Evolutionary conservation across 2,888 invertebrate genomes (phyloP), one percentile per base, ranked within the genome.

Genomic region (Callyntrura sp.): DNA sequence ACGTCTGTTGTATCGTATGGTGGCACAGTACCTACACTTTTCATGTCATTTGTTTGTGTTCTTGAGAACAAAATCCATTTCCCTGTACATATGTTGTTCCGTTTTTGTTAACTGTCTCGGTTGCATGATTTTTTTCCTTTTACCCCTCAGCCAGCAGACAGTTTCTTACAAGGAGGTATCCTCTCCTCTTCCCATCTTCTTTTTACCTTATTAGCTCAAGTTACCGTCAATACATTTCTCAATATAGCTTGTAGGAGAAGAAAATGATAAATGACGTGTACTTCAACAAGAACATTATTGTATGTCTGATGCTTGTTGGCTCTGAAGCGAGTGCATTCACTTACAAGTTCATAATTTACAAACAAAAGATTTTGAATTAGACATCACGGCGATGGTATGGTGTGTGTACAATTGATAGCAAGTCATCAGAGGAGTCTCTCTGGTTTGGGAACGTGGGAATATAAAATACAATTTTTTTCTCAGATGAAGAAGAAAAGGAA

Each of bases 371-470:
- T 28, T 23, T 4, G 6, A 76, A 45, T 68, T 20, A 60, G 60
- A 17, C 60, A 25, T n/a, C n/a, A 25, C 6, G 5, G n/a, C 17
- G 20, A n/a, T 35, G 35, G 35, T 20, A 60, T 20, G n/a, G 60
- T 20, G 17, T 57, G n/a, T 68, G 68, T 14, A n/a, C 35, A 68
- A 35, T 23, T 65, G 65, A 25, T 11, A 25, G 65, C 14, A 65
- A 65, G 9, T 25, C 62, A 43, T 43, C 11, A 45, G 11, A 17
- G 43, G 57, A 76, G 20, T 0, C 20, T n/a, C 25, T 43, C 4
- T 62, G 17, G 83, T 88, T 88, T 83, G 82, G 76, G 88, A 88
- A 88, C 88, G 88, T 88, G 88, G 88, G 88, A 88, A 88, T 35
- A 76, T 62, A 88, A 76, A 73, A 12, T 60, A 87, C 45, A 57